Evolutionary conservation across 2,888 invertebrate genomes (phyloP).

Genomic region (Ochlodes sylvanus): DNA sequence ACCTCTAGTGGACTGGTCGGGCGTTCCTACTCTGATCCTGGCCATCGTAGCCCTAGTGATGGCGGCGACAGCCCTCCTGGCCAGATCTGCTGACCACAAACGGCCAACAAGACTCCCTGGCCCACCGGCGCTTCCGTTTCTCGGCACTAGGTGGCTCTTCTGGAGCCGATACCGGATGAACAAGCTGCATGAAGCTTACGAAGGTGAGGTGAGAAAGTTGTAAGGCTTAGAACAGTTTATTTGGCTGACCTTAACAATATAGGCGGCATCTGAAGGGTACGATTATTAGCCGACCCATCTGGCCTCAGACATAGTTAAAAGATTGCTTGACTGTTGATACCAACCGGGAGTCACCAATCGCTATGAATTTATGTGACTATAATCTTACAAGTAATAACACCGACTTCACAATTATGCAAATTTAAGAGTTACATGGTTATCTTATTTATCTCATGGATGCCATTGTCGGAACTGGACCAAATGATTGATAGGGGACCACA

Average conservation of each 20-base stretch:
- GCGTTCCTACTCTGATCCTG: constrained; percentile 71
- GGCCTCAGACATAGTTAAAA: too few relatives aligned
- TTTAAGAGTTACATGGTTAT: too few relatives aligned
- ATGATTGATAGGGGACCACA: too few relatives aligned
- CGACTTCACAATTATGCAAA: too few relatives aligned
- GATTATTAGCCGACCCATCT: too few relatives aligned
- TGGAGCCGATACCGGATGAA: constrained; percentile 88
- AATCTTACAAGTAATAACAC: too few relatives aligned
- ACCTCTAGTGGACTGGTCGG: constrained; percentile 75
- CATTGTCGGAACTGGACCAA: too few relatives aligned
- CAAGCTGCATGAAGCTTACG: constrained; percentile 91
- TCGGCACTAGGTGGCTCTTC: constrained; percentile 94
- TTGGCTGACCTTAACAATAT: background rate
- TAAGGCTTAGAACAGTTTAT: constrained; percentile 9
- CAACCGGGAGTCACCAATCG: too few relatives aligned
- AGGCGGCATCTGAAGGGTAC: background rate
- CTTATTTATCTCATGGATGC: too few relatives aligned
- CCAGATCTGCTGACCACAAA: constrained; percentile 59
- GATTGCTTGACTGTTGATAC: too few relatives aligned
- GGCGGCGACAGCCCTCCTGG: constrained; percentile 61
- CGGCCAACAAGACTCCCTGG: constrained; percentile 86
- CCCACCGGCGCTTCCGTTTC: constrained; percentile 88
- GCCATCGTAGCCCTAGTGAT: constrained; percentile 62
- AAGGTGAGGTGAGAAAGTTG: constrained; percentile 79
- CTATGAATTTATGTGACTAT: too few relatives aligned